Evolutionary conservation across 2,113 vertebrate species (phyloP), one percentile per base, ranked within the genome.

Genomic region (Athene noctua): DNA sequence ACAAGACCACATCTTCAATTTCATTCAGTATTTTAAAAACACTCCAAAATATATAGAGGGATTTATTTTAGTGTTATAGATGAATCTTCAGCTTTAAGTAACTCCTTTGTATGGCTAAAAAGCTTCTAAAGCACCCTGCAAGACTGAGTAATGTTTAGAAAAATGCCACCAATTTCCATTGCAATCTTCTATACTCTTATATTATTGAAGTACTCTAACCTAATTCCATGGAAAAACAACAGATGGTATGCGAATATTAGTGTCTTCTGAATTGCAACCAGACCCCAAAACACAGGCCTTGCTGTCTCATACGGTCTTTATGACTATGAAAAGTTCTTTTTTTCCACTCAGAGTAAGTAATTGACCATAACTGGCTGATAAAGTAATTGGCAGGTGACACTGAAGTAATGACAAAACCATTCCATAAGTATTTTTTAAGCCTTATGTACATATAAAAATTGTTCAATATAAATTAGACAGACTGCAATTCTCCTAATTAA

Each of bases 191-290:
- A 63, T 46, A 66, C 38, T 58, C 29, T 79, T 46, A 11, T 34
- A 67, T 52, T 74, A 93, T 13, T 65, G 55, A 86, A 91, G 67
- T 44, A 54, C 86, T 88, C 38, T 87, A 94, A 86, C 44, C 36
- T 79, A 78, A 77, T 93, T 83, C 55, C 30, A 42, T 55, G 18
- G 49, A 44, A 92, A 93, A 96, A 83, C 70, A 86, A 94, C 87
- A 84, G 83, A 86, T 77, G 55, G 44, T 74, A 65, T 67, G 68
- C 22, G 62, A 72, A 88, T 80, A 78, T 59, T 73, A 72, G 52
- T 47, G 61, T 66, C 73, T 79, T 96, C 26, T 44, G 66, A 87
- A 20, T 87, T 87, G 90, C 12, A 86, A 87, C 6, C 11, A 79
- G 77, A 80, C 58, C 36, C 40, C 49, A 49, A 92, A 86, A 80